Conservation (phyloP, 2,113 vertebrate genomes). For the Forbesichthys papilliferus region DNA sequence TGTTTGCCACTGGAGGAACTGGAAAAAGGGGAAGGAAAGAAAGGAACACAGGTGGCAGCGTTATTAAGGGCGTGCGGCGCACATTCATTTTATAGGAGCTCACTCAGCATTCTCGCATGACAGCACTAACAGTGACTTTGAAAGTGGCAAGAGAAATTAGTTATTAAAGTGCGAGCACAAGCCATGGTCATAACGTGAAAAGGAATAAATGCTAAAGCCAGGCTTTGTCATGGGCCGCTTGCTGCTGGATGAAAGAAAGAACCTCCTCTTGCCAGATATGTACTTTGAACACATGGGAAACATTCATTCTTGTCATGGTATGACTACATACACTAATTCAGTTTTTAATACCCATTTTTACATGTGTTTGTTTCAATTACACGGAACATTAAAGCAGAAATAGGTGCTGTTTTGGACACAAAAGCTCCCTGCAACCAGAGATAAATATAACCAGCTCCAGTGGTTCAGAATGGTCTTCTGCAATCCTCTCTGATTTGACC, state of each 20-base stretch:
- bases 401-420: no score
- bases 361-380: slow-evolving; percentile 10
- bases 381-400: not conserved
- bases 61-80: slow-evolving; percentile 26
- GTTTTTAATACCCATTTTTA: not conserved
- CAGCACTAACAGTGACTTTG: slow-evolving; percentile 50
- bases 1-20: slow-evolving; percentile 47
- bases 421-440: not conserved
- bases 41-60: slow-evolving; percentile 17
- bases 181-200: slow-evolving; percentile 30
- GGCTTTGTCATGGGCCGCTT: slow-evolving; percentile 15
- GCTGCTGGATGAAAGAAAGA: slow-evolving; percentile 15
- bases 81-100: slow-evolving; percentile 35
- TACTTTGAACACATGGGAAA: slow-evolving; percentile 12
- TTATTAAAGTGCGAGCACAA: slow-evolving; percentile 24
- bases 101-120: slow-evolving; percentile 41
- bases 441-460: slow-evolving; percentile 46
- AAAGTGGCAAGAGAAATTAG: slow-evolving; percentile 52
- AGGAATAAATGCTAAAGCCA: not conserved
- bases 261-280: slow-evolving; percentile 10
- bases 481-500: slow-evolving; percentile 42
- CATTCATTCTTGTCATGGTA: not conserved
- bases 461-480: slow-evolving; percentile 36
- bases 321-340: slow-evolving; percentile 3
- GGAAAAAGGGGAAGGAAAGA: slow-evolving; percentile 14